These are phyloP conservation scores for Ernsta delagoae DNA, from an alignment of 2,888 invertebrate genomes.

Conservation along the genomic window DNA sequence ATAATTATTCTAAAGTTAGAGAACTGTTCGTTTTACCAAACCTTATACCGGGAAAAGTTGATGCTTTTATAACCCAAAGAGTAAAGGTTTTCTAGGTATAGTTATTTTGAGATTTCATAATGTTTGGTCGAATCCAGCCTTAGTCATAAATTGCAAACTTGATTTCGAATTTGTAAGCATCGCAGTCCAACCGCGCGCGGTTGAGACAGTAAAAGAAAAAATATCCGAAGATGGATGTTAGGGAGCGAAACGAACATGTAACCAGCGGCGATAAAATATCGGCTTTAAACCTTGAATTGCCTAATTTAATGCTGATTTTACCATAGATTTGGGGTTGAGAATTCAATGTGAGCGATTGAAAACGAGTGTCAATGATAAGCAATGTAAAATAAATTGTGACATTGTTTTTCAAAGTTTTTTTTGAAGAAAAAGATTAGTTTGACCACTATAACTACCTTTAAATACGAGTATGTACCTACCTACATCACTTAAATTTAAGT, in stretches of 20 bases:
- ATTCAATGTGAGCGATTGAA: background rate
- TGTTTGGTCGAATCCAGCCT: no score
- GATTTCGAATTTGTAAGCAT: constrained; percentile 5
- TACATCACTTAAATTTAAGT: no score
- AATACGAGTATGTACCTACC: no score
- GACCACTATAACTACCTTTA: no score
- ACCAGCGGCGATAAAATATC: constrained; percentile 9
- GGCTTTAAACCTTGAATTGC: background rate
- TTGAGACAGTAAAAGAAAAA: constrained; percentile 17
- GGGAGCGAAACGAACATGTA: constrained; percentile 6
- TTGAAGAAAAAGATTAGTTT: background rate
- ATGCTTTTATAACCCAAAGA: no score
- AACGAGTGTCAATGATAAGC: background rate
- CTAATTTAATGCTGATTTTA: background rate
- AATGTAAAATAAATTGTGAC: background rate
- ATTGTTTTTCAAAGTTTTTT: background rate
- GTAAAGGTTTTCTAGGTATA: no score
- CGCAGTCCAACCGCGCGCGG: background rate
- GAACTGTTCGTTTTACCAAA: no score
- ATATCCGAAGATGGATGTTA: constrained; percentile 20
- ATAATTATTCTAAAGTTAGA: no score
- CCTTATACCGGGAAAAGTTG: no score
- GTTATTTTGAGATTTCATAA: no score
- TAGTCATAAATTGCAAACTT: constrained; percentile 18
- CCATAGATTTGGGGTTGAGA: background rate